phyloP scores from a whole-genome alignment of 2,113 vertebrate genomes.

The Phrynosoma blainvillii region DNA sequence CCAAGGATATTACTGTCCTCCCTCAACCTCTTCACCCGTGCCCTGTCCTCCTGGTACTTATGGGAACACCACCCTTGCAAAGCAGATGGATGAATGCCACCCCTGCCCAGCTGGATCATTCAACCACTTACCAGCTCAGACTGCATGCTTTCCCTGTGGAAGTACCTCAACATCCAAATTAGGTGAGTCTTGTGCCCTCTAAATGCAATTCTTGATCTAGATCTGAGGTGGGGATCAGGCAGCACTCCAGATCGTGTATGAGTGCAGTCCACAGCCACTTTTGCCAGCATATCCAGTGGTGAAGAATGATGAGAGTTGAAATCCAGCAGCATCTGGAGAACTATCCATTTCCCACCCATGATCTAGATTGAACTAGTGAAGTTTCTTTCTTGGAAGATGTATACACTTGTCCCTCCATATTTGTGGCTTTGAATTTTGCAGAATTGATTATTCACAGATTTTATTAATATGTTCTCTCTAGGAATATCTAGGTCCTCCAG shows the following conservation, averaged over 20 bases:
- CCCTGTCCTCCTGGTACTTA: constrained; percentile 86
- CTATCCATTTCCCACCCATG: too few relatives aligned
- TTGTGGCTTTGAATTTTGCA: too few relatives aligned
- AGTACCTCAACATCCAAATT: constrained; percentile 84
- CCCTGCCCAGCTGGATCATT: constrained; percentile 88
- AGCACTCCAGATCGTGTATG: too few relatives aligned
- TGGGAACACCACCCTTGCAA: constrained; percentile 72
- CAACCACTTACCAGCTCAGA: constrained; percentile 82
- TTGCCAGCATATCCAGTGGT: too few relatives aligned
- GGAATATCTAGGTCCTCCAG: too few relatives aligned
- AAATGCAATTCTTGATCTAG: fast-evolving
- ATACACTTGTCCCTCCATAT: too few relatives aligned
- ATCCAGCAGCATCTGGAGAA: too few relatives aligned
- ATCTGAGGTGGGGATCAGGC: not conserved
- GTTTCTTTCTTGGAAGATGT: not conserved
- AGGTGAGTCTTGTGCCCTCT: constrained; percentile 70
- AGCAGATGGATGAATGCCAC: constrained; percentile 74
- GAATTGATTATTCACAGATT: too few relatives aligned
- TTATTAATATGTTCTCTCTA: too few relatives aligned
- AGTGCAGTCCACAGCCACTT: too few relatives aligned
- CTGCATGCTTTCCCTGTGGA: constrained; percentile 88
- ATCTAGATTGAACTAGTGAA: too few relatives aligned
- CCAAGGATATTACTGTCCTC: constrained; percentile 83
- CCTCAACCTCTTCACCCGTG: constrained; percentile 69
- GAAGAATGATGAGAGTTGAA: too few relatives aligned